phyloP scores from a whole-genome alignment of 2,797 vertebrate species.

The Micromesistius poutassou region DNA sequence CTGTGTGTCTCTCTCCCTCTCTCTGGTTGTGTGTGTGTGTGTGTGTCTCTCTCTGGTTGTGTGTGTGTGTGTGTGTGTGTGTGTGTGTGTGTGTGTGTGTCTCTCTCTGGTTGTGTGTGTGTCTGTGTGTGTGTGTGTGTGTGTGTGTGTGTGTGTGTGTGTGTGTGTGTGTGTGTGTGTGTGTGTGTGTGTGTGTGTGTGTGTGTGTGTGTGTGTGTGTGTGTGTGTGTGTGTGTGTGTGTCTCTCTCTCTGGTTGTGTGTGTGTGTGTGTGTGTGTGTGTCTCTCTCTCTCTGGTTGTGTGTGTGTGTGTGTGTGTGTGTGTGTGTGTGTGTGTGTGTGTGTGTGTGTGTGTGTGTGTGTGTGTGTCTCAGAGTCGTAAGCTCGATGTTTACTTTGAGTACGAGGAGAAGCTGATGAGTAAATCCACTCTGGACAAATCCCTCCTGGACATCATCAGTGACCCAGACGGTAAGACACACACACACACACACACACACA shows the following conservation, averaged over 20 bases:
- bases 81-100: not conserved
- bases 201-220: not conserved
- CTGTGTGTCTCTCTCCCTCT: not conserved
- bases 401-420: slow-evolving; percentile 99
- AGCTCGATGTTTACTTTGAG: slow-evolving; percentile 97
- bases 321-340: not conserved
- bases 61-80: no score
- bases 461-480: slow-evolving; percentile 86
- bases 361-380: slow-evolving; percentile 77
- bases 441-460: slow-evolving; percentile 93
- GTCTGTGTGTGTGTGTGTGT: not conserved
- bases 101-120: no score
- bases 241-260: no score
- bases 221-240: not conserved
- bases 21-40: not conserved
- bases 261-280: no score
- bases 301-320: not conserved
- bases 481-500: slow-evolving; percentile 2
- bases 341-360: not conserved
- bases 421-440: slow-evolving; percentile 94
- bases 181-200: no score
- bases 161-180: no score
- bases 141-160: not conserved
- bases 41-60: slow-evolving; percentile 21
- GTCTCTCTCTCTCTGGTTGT: no score